Conservation (phyloP, 2,113 vertebrate species). For the Thunnus maccoyii region DNA sequence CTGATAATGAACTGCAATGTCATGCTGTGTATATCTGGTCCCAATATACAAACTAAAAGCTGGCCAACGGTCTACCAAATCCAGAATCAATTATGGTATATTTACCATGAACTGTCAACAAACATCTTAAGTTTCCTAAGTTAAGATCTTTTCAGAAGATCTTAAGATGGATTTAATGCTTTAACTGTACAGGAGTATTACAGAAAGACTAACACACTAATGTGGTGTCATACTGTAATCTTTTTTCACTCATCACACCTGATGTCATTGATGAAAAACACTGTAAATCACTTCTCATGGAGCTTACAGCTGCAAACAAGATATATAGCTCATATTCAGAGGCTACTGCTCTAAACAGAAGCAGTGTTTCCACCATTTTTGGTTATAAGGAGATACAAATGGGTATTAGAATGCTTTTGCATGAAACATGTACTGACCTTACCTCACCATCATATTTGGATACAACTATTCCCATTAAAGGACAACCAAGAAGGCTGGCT, state of each 20-base stretch:
- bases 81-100: too few species aligned
- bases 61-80: background rate
- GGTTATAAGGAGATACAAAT: background rate
- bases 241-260: background rate
- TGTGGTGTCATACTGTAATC: background rate
- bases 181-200: background rate
- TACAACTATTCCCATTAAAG: constrained; percentile 45
- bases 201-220: background rate
- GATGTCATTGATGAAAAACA: constrained; percentile 31
- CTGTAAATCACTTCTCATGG: background rate
- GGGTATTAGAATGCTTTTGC: background rate
- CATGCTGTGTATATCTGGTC: constrained; percentile 14
- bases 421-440: constrained; percentile 28
- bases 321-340: background rate
- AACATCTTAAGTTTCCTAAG: background rate
- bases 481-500: background rate
- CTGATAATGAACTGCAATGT: background rate
- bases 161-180: background rate
- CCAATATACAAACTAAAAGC: constrained; percentile 4
- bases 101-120: too few species aligned
- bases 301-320: constrained; percentile 14
- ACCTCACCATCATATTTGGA: constrained; percentile 39
- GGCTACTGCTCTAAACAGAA: background rate
- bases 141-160: too few species aligned
- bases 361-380: background rate